phyloP scores from a whole-genome alignment of 2,888 invertebrate genomes.

The Aromia moschata region DNA sequence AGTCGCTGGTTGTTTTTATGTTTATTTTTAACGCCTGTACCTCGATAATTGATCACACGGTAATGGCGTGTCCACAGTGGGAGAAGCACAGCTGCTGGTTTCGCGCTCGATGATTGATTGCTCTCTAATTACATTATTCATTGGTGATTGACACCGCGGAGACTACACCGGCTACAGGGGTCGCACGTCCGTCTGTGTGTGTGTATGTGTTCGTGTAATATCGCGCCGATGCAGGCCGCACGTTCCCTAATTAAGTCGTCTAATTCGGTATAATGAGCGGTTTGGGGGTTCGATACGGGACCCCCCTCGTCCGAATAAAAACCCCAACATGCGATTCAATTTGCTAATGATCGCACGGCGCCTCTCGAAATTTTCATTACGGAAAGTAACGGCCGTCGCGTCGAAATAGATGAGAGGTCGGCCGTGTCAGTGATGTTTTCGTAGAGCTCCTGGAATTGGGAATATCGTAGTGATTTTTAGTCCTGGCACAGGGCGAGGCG shows the following conservation, averaged over 20 bases:
- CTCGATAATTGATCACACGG: constrained; percentile 54
- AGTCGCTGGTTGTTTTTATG: constrained; percentile 19
- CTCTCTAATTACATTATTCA: constrained; percentile 62
- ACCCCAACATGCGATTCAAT: constrained; percentile 6
- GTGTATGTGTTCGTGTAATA: constrained; percentile 32
- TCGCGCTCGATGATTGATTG: constrained; percentile 59
- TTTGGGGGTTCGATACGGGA: constrained; percentile 21
- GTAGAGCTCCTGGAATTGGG: too few relatives aligned
- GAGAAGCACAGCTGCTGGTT: constrained; percentile 57
- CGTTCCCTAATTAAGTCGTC: constrained; percentile 38
- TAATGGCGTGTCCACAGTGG: constrained; percentile 54
- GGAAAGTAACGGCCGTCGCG: background rate
- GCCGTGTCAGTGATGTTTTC: too few relatives aligned
- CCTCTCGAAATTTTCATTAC: background rate
- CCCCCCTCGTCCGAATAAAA: constrained; percentile 9
- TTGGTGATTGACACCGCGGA: constrained; percentile 57
- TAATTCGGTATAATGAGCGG: constrained; percentile 29
- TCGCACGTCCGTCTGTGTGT: constrained; percentile 37
- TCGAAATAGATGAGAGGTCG: background rate
- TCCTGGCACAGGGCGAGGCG: too few relatives aligned
- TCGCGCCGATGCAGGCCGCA: constrained; percentile 28
- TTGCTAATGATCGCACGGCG: constrained; percentile 7
- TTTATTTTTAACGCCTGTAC: constrained; percentile 46
- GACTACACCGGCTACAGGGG: constrained; percentile 37
- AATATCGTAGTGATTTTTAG: too few relatives aligned